Percentiles rank a stretch among this genome's conserved stretches.
Evolutionary conservation across 2,797 vertebrate genomes (phyloP).

Genomic region (Acrossocheilus wenchowensis): DNA sequence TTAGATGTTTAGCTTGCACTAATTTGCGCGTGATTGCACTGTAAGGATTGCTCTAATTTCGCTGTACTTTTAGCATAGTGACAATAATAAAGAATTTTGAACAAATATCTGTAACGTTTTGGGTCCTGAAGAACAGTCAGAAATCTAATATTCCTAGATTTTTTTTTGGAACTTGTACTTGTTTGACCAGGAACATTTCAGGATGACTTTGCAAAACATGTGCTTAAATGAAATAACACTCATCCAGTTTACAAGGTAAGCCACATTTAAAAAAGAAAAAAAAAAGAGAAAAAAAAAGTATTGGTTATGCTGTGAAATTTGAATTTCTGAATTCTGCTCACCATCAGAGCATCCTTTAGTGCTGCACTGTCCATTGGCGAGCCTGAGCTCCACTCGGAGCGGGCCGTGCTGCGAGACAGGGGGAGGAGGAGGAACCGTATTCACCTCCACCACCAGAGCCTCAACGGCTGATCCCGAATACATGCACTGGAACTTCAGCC

Average conservation of each 20-base stretch:
- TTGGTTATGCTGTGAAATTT: neutral
- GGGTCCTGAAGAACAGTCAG: neutral
- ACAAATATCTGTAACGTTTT: neutral
- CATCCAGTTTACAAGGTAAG: neutral
- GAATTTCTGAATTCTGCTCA: constrained; percentile 39
- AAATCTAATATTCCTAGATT: neutral
- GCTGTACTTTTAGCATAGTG: too few relatives aligned
- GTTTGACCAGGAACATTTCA: neutral
- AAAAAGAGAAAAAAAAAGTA: neutral
- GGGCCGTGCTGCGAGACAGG: constrained; percentile 67
- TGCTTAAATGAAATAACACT: neutral
- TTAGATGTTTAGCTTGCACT: too few relatives aligned
- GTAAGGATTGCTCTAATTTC: too few relatives aligned
- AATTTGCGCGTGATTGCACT: too few relatives aligned
- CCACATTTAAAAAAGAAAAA: neutral
- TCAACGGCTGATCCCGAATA: constrained; percentile 69
- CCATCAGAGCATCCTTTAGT: constrained; percentile 75
- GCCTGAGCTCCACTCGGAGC: constrained; percentile 72
- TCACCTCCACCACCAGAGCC: constrained; percentile 72
- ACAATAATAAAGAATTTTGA: too few relatives aligned
- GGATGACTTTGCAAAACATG: neutral
- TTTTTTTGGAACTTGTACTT: neutral
- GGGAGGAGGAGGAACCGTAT: constrained; percentile 66
- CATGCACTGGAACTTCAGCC: constrained; percentile 78
- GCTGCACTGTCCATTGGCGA: constrained; percentile 74